Percentiles rank a stretch among this genome's conserved stretches.
Evolutionary conservation across 2,113 vertebrate species (phyloP).

Genomic region (Sturnira hondurensis): DNA sequence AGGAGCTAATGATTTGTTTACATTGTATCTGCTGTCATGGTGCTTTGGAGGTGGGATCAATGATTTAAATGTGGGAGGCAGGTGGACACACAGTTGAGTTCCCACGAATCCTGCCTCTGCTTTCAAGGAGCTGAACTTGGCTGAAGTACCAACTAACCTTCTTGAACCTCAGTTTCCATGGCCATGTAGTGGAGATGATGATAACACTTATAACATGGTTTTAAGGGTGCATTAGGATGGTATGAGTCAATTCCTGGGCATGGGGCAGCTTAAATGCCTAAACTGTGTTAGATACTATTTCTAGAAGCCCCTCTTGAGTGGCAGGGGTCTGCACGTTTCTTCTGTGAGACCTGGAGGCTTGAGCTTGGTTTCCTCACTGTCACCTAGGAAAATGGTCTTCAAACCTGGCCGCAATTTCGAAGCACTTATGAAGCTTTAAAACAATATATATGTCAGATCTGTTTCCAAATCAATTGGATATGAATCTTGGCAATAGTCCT

Average conservation of each 20-base stretch:
- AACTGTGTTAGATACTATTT: not conserved
- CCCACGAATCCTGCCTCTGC: not conserved
- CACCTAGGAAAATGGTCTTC: not conserved
- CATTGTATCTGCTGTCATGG: not conserved
- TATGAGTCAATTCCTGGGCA: not conserved
- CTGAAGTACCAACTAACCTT: not conserved
- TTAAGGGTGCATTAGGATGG: not conserved
- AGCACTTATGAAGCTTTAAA: not conserved
- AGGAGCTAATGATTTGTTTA: not conserved
- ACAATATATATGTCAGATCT: not conserved
- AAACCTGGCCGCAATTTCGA: not conserved
- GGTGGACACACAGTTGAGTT: not conserved
- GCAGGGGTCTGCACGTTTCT: not conserved
- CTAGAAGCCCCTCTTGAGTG: not conserved
- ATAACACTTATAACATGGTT: not conserved
- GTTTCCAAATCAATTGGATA: not conserved
- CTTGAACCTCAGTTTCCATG: not conserved
- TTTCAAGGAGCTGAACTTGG: not conserved
- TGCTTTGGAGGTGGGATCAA: not conserved
- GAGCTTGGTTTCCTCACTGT: not conserved
- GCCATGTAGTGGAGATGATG: not conserved
- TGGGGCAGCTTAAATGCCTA: not conserved
- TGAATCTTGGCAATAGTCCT: not conserved
- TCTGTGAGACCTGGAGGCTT: not conserved
- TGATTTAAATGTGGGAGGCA: not conserved